phyloP scores from a whole-genome alignment of 92 coral and sea anemone genomes.

The Actinernus sp. region DNA sequence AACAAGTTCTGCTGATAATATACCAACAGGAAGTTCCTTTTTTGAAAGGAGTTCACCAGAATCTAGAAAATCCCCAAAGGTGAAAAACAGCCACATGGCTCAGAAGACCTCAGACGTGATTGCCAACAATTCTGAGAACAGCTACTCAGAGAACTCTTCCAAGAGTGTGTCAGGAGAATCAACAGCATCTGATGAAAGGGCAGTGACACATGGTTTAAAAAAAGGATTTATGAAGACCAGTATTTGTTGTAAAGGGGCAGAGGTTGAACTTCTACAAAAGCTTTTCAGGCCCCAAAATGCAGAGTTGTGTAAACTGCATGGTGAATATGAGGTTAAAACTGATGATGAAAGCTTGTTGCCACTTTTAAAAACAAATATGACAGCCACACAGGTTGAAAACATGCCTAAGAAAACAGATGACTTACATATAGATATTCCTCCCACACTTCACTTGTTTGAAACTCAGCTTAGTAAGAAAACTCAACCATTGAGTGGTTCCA shows the following conservation, averaged over 20 bases:
- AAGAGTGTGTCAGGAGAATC: slow-evolving; percentile 15
- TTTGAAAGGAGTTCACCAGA: slow-evolving; percentile 58
- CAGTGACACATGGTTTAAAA: not conserved
- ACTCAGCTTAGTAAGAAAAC: slow-evolving; percentile 20
- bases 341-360: slow-evolving; percentile 63
- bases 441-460: slow-evolving; percentile 61
- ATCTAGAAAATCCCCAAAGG: slow-evolving; percentile 41
- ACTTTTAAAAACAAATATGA: slow-evolving; percentile 36
- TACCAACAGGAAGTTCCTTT: slow-evolving; percentile 89
- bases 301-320: slow-evolving; percentile 15
- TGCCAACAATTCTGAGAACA: slow-evolving; percentile 16
- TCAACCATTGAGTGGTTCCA: not conserved
- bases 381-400: not conserved
- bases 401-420: not conserved
- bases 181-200: not conserved
- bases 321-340: slow-evolving; percentile 12
- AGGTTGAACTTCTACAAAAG: slow-evolving; percentile 68
- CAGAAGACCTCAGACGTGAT: slow-evolving; percentile 16
- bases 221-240: not conserved
- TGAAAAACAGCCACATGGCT: slow-evolving; percentile 13
- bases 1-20: slow-evolving; percentile 19
- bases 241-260: slow-evolving; percentile 14
- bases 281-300: slow-evolving; percentile 52
- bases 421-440: slow-evolving; percentile 10
- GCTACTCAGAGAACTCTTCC: slow-evolving; percentile 1